phyloP scores from a whole-genome alignment of 2,113 vertebrate species.

The Strix uralensis region DNA sequence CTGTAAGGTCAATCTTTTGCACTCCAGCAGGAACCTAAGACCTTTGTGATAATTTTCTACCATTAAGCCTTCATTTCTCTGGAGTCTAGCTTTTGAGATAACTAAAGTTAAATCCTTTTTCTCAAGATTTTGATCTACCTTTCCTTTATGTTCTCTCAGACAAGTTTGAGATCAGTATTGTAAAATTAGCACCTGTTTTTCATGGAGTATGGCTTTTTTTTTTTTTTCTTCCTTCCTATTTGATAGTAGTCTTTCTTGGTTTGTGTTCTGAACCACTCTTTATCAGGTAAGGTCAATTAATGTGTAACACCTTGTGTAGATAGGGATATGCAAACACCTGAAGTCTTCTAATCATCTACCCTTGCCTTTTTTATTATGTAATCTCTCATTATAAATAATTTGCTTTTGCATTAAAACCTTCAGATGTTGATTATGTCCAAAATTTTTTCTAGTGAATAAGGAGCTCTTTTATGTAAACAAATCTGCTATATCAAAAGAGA shows the following conservation, averaged over 20 bases:
- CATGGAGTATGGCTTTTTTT: neutral
- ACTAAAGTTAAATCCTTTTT: neutral
- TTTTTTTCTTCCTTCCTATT: neutral
- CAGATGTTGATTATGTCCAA: neutral
- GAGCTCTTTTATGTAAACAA: neutral
- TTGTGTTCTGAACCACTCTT: neutral
- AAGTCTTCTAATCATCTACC: neutral
- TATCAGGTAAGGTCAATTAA: neutral
- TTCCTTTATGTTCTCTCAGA: neutral
- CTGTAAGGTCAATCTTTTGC: neutral
- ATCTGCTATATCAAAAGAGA: neutral
- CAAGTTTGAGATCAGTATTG: neutral
- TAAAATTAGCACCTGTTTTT: neutral
- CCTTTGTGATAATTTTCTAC: neutral
- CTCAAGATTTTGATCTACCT: neutral
- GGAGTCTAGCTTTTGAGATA: neutral
- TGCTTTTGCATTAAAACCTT: neutral
- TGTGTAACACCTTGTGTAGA: neutral
- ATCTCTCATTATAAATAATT: neutral
- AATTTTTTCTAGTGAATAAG: neutral
- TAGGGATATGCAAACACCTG: neutral
- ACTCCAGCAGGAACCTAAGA: neutral
- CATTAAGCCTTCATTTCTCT: neutral
- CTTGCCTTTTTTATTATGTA: neutral
- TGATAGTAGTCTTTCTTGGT: neutral